Conservation (phyloP, 1,140 invertebrate species). For the Bombus breviceps region DNA sequence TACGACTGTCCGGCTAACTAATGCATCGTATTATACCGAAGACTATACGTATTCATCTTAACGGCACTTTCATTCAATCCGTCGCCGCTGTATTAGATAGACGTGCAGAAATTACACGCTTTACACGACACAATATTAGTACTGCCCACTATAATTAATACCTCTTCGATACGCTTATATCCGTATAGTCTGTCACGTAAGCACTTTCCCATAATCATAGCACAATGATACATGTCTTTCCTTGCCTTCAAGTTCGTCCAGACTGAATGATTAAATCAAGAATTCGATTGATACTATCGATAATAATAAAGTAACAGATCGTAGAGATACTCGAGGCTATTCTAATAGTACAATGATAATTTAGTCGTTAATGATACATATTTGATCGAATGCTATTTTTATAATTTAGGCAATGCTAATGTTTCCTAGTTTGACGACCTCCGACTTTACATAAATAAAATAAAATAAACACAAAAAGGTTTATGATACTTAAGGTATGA, state of each 20-base stretch:
- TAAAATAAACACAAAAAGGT: too few species aligned
- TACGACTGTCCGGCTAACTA: constrained; percentile 65
- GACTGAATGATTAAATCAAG: not conserved
- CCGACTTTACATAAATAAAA: not conserved
- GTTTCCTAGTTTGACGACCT: not conserved
- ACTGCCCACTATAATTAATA: constrained; percentile 63
- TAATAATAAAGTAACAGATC: not conserved
- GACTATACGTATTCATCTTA: constrained; percentile 68
- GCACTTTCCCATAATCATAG: constrained; percentile 26
- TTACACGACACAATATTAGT: constrained; percentile 65
- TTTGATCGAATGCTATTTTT: not conserved
- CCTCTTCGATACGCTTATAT: constrained; percentile 47
- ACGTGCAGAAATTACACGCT: constrained; percentile 65
- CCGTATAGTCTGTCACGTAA: not conserved
- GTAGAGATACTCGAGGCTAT: not conserved
- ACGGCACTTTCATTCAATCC: constrained; percentile 70
- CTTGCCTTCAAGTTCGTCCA: not conserved
- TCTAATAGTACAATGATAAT: not conserved
- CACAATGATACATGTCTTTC: constrained; percentile 1
- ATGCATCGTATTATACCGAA: constrained; percentile 64
- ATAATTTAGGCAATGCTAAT: not conserved
- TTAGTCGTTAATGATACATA: not conserved
- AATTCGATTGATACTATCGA: constrained; percentile 3
- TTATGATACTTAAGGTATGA: not conserved
- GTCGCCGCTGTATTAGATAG: constrained; percentile 59